Conservation (phyloP, 2,888 invertebrate species). For the Tryphoninae sp. region DNA sequence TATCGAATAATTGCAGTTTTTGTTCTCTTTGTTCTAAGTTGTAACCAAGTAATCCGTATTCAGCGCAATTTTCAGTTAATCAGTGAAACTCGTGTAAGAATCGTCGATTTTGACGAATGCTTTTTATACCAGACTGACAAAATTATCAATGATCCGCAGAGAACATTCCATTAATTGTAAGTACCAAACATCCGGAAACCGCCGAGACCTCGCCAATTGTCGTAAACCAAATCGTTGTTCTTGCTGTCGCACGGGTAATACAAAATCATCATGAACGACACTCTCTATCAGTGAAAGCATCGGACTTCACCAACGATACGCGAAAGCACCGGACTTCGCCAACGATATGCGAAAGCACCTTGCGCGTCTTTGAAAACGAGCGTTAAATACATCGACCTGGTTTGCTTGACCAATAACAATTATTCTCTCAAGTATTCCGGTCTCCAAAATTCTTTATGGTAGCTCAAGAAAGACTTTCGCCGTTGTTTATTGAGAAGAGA, state of each 20-base stretch:
- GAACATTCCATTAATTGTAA: constrained; percentile 86
- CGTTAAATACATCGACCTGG: constrained; percentile 89
- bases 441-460: constrained; percentile 93
- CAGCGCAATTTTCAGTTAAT: too few species aligned
- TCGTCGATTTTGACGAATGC: constrained; percentile 92
- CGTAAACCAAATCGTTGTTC: constrained; percentile 89
- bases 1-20: constrained; percentile 87
- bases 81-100: constrained; percentile 83
- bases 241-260: constrained; percentile 92
- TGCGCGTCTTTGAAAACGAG: constrained; percentile 84
- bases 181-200: constrained; percentile 83
- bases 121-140: constrained; percentile 92
- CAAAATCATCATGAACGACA: constrained; percentile 82
- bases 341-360: constrained; percentile 87
- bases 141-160: constrained; percentile 90
- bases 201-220: constrained; percentile 92
- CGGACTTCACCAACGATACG: constrained; percentile 89
- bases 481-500: too few species aligned
- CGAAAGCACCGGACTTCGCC: constrained; percentile 90
- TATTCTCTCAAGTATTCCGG: constrained; percentile 93
- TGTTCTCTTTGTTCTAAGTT: constrained; percentile 85
- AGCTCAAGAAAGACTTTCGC: constrained; percentile 76
- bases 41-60: constrained; percentile 82
- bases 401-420: constrained; percentile 92
- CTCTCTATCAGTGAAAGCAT: constrained; percentile 86